Evolutionary conservation across 2,888 invertebrate species (phyloP).

Genomic region (Dendrolimus pini): DNA sequence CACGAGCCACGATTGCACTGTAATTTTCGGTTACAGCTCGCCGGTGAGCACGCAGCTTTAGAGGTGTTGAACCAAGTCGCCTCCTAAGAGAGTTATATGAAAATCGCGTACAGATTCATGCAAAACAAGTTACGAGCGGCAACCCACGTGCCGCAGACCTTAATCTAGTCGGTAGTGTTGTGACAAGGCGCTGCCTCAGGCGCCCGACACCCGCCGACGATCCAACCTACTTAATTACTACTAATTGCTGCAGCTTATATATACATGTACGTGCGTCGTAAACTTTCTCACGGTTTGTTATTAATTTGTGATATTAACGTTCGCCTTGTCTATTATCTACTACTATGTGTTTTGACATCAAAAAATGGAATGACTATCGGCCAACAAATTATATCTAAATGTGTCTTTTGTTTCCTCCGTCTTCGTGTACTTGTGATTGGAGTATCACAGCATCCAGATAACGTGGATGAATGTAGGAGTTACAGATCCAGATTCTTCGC

Average conservation of each 20-base stretch:
- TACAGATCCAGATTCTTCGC: no score
- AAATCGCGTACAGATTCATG: conserved; percentile 69
- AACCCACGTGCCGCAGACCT: conserved; percentile 53
- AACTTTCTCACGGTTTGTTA: conserved; percentile 50
- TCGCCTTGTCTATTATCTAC: no score
- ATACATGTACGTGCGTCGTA: conserved; percentile 58
- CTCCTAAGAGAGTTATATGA: conserved; percentile 65
- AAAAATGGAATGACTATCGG: no score
- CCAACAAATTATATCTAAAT: no score
- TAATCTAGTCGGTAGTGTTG: conserved; percentile 58
- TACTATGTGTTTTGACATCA: no score
- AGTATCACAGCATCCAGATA: no score
- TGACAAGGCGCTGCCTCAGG: conserved; percentile 35
- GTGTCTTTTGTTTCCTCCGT: conserved; percentile 24
- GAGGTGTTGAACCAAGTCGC: conserved; percentile 60
- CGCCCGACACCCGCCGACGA: conserved; percentile 33
- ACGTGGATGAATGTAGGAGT: no score
- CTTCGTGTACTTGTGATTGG: conserved; percentile 17
- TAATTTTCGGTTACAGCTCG: no score
- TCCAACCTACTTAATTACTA: conserved; percentile 67
- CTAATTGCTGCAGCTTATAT: conserved; percentile 66
- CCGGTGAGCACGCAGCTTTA: conserved; percentile 16
- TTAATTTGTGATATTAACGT: conserved; percentile 45
- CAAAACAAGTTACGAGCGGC: conserved; percentile 64
- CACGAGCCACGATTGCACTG: no score